Base-by-base conservation (phyloP, 1,140 invertebrate species). In the Sitophilus oryzae region DNA sequence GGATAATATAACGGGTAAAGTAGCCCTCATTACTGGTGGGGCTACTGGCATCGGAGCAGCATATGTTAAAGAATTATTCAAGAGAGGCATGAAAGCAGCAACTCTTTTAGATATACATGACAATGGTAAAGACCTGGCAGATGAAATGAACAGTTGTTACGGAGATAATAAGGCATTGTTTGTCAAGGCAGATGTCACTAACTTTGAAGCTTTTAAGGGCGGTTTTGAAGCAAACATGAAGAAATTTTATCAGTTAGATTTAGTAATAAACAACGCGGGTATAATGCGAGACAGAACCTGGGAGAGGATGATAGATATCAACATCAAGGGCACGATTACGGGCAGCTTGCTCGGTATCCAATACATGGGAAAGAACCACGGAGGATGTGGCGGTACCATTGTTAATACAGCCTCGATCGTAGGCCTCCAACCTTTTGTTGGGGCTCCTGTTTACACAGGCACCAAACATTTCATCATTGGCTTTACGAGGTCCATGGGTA, bases 401-500 rank as follows among this genome's bases (percentile, higher is more conserved):
- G 67, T 76, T 5, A 77, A 76, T 55, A 71, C 71, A 3, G 64
- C 70, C 2, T 75, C 74, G 11, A 66, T 74, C 58, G 38, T 70
- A 54, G 76, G 76, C 16, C 58, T 79, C 15, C 66, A 70, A 52
- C 66, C 71, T n/a, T 54, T 72, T 0, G 63, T 69, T 15, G 69
- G 71, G 19, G 61, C 67, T 40, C 77, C 77, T 0, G 59, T 74
- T 14, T 79, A 78, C 61, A 61, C 64, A 1, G 77, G 71, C 5
- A 75, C 76, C 1, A 79, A 79, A 58, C 73, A 77, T 58, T 76
- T 75, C 3, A 70, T 79, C 2, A 59, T 80, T 16, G 78, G 77
- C 20, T 67, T 77, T 23, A 78, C 70, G 11, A 42, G 52, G 23
- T 61, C 60, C 2, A 58, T 76, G n/a, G 74, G 71, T n/a, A 62